Base-by-base conservation (phyloP, 2,797 vertebrate genomes). In the Poecile montanus region DNA sequence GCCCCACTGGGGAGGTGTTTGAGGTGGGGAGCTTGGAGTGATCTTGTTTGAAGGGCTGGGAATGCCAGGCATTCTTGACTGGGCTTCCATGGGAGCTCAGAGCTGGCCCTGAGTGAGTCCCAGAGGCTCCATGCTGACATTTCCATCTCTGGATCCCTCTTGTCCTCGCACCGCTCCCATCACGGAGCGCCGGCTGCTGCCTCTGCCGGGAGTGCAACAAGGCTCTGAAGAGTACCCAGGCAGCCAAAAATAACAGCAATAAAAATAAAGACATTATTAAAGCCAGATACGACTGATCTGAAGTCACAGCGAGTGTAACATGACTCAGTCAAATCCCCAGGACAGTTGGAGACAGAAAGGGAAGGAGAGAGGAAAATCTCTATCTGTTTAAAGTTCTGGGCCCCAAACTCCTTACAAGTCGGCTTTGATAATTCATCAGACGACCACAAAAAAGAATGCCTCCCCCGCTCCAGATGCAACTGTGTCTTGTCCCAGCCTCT, bases 391-490 rank as follows among this genome's bases (percentile, higher is more conserved):
- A 97, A 97, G 94, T 96, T 94, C 96, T 97, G 95, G 96, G 88
- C 95, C 88, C 78, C 94, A 97, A 96, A 96, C 92, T 95, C 95
- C 96, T 96, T 95, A 91, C 96, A 95, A 96, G 95, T 97, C 71
- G 10, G 84, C 96, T 97, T 97, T 95, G 94, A 97, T 97, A 97
- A 97, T 97, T 96, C 97, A 97, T 98, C 97, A 95, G 94, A 97
- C 94, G 20, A 98, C 98, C 97, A 97, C 97, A 98, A 96, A 96
- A 97, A 98, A 98, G 96, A 97, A 96, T 96, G 93, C 97, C 97
- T 97, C 97, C 96, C 96, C 97, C 97, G 92, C 95, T 97, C 89
- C 94, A 97, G 97, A 97, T 97, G 97, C 97, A 98, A 89, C 96
- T 76, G 92, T 98, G 97, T 98, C 97, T 97, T 97, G 91, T 97